Percentiles rank a stretch among this genome's conserved stretches.
Evolutionary conservation across 2,888 invertebrate species (phyloP).

Genomic region (Trissolcus japonicus): DNA sequence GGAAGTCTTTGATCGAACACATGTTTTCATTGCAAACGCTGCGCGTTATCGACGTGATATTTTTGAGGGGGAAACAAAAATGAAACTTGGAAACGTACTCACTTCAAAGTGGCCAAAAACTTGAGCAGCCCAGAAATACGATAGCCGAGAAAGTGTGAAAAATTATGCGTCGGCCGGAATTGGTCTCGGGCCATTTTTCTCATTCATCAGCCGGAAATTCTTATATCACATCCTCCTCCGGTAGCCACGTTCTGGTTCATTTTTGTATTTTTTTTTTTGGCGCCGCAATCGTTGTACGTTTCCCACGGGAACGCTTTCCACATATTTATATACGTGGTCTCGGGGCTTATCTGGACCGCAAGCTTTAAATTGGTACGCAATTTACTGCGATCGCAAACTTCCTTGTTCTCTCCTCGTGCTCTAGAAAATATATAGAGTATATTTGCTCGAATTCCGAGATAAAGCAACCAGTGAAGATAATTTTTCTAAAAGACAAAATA

Average conservation of each 20-base stretch:
- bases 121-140: too few species aligned
- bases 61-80: conserved; percentile 14
- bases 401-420: conserved; percentile 36
- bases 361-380: conserved; percentile 63
- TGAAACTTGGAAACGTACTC: conserved; percentile 2
- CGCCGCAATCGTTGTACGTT: conserved; percentile 43
- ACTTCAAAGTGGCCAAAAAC: too few species aligned
- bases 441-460: conserved; percentile 19
- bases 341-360: conserved; percentile 64
- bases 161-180: conserved; percentile 8
- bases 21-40: conserved; percentile 9
- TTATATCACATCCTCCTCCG: conserved; percentile 20
- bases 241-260: neutral
- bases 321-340: conserved; percentile 70
- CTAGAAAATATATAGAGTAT: conserved; percentile 6
- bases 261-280: conserved; percentile 36
- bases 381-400: conserved; percentile 62
- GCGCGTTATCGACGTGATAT: conserved; percentile 12
- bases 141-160: too few species aligned
- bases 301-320: conserved; percentile 71
- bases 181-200: conserved; percentile 1
- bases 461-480: conserved; percentile 6
- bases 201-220: conserved; percentile 25
- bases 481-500: neutral
- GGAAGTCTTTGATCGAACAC: conserved; percentile 40